These are phyloP conservation scores for Latrodectus geometricus DNA, from an alignment of 1,140 invertebrate species.

Conservation along the genomic window DNA sequence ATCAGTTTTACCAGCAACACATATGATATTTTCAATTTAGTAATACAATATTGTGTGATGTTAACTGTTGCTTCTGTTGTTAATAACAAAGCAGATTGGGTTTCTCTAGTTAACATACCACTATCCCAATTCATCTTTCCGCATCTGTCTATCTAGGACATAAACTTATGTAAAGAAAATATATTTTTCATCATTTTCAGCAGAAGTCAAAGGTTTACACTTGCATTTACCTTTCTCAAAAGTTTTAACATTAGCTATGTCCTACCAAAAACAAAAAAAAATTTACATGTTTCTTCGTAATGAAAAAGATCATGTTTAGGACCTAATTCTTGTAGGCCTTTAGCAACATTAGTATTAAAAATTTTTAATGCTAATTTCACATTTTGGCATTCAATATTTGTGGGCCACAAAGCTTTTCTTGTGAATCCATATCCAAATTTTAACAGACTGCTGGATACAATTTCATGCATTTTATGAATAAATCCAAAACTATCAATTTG, in stretches of 20 bases:
- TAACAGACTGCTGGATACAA: constrained; percentile 24
- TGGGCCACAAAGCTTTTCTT: too few species aligned
- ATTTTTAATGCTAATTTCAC: too few species aligned
- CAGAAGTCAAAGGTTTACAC: too few species aligned
- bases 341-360: constrained; percentile 23
- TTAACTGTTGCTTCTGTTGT: too few species aligned
- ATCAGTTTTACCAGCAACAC: constrained; percentile 35
- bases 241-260: too few species aligned
- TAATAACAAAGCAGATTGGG: too few species aligned
- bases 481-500: constrained; percentile 18
- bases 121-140: too few species aligned
- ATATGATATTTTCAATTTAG: too few species aligned
- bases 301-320: neutral
- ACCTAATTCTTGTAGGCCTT: neutral
- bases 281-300: neutral
- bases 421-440: constrained; percentile 52
- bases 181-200: too few species aligned
- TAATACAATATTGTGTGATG: too few species aligned
- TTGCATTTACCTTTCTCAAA: constrained; percentile 5
- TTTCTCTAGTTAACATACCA: too few species aligned
- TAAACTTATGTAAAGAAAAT: constrained; percentile 6
- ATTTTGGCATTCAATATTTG: too few species aligned
- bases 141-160: neutral
- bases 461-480: neutral
- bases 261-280: neutral